phyloP scores from a whole-genome alignment of 2,113 vertebrate genomes.

The Eptesicus fuscus region DNA sequence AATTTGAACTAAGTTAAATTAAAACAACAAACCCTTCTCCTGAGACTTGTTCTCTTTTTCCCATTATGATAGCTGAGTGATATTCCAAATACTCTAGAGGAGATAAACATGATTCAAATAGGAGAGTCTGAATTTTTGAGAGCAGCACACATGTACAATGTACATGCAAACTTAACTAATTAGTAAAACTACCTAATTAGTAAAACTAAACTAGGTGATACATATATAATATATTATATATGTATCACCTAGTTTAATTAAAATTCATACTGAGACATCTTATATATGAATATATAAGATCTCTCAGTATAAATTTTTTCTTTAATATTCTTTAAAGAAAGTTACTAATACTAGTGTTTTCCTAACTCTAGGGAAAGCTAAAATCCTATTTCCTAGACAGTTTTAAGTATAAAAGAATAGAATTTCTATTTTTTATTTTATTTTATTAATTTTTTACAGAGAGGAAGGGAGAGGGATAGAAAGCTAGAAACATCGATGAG shows the following conservation, averaged over 20 bases:
- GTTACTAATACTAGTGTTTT: not conserved
- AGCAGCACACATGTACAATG: not conserved
- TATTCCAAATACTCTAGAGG: not conserved
- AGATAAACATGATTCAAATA: not conserved
- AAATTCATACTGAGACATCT: no score
- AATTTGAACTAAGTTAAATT: not conserved
- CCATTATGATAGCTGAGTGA: not conserved
- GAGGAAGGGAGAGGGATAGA: no score
- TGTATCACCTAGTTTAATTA: no score
- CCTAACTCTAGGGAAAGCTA: not conserved
- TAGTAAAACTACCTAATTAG: not conserved
- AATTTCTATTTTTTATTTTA: not conserved
- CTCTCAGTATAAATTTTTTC: not conserved
- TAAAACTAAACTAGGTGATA: not conserved
- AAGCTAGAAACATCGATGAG: no score
- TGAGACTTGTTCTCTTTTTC: not conserved
- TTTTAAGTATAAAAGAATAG: not conserved
- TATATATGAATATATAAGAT: no score
- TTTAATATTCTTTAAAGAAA: not conserved
- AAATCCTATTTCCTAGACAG: not conserved
- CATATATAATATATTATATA: not conserved
- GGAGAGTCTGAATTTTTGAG: not conserved
- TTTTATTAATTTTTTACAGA: no score
- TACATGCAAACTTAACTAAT: not conserved
- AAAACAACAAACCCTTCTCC: not conserved